Evolutionary conservation across 2,113 vertebrate species (phyloP).

Genomic region (Chaetodon trifascialis): DNA sequence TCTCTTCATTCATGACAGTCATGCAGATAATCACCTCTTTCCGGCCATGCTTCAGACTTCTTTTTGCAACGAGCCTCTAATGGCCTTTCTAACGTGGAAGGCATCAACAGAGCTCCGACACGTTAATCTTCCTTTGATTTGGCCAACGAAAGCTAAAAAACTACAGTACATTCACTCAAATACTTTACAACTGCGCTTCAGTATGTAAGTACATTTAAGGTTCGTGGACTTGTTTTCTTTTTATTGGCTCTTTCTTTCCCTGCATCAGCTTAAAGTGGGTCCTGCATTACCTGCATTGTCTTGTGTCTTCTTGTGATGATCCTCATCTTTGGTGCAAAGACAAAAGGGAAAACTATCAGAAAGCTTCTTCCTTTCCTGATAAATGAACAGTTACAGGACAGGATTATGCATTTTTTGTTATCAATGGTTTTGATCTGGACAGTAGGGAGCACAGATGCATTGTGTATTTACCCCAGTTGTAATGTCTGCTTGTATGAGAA

Average conservation of each 20-base stretch:
- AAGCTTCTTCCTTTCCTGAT: not conserved
- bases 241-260: too few species aligned
- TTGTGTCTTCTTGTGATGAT: too few species aligned
- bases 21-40: conserved; percentile 1
- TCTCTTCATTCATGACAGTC: conserved; percentile 21
- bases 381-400: not conserved
- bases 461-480: not conserved
- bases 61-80: not conserved
- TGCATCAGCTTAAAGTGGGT: too few species aligned
- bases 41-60: not conserved
- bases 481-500: too few species aligned
- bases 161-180: not conserved
- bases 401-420: too few species aligned
- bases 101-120: not conserved
- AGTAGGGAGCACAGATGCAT: not conserved
- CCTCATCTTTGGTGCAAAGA: not conserved
- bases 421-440: too few species aligned
- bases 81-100: not conserved
- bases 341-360: not conserved
- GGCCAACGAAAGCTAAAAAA: not conserved
- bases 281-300: not conserved
- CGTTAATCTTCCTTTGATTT: not conserved
- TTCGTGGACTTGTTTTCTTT: too few species aligned
- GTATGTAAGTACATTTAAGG: too few species aligned
- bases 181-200: not conserved